phyloP scores from a whole-genome alignment of 64 coral and sea anemone species.

The Pocillopora verrucosa region DNA sequence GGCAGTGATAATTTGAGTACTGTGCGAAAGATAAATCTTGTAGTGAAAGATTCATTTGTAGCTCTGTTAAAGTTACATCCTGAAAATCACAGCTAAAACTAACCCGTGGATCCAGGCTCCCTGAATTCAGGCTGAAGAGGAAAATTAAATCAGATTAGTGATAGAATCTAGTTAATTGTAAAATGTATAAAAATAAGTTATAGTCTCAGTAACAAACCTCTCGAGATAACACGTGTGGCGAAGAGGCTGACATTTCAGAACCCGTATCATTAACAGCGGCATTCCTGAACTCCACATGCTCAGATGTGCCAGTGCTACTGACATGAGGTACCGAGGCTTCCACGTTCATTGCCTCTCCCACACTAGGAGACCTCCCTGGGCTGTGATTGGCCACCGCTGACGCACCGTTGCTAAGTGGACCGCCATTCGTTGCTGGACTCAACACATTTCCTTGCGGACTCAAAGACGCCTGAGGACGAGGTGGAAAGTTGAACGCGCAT shows the following conservation, averaged over 20 bases:
- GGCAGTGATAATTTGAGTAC: not conserved
- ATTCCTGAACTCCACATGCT: conserved; percentile 76
- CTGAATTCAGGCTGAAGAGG: conserved; percentile 38
- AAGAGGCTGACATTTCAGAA: conserved; percentile 79
- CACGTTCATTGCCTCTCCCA: conserved; percentile 42
- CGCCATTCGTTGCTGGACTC: conserved; percentile 58
- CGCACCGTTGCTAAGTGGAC: conserved; percentile 27
- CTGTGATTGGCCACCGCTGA: conserved; percentile 20
- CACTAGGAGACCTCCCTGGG: conserved; percentile 56
- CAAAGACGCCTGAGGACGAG: conserved; percentile 11
- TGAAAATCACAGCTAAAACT: not conserved
- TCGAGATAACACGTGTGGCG: conserved; percentile 48
- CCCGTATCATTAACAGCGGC: conserved; percentile 64
- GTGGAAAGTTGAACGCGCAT: conserved; percentile 29
- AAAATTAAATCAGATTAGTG: not conserved
- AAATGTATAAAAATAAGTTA: not conserved
- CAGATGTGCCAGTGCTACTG: conserved; percentile 82
- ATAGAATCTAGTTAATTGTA: not conserved
- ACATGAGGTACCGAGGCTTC: conserved; percentile 88
- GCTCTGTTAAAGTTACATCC: not conserved
- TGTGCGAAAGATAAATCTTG: too few relatives aligned
- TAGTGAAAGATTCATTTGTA: not conserved
- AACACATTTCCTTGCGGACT: conserved; percentile 15
- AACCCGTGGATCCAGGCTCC: conserved; percentile 45
- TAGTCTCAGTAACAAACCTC: conserved; percentile 8